A percentile compares a stretch with the other conserved stretches of the same genome.
These are phyloP conservation scores for Macroteleia sp. DNA, from an alignment of 2,888 invertebrate species.

Conservation along the genomic window DNA sequence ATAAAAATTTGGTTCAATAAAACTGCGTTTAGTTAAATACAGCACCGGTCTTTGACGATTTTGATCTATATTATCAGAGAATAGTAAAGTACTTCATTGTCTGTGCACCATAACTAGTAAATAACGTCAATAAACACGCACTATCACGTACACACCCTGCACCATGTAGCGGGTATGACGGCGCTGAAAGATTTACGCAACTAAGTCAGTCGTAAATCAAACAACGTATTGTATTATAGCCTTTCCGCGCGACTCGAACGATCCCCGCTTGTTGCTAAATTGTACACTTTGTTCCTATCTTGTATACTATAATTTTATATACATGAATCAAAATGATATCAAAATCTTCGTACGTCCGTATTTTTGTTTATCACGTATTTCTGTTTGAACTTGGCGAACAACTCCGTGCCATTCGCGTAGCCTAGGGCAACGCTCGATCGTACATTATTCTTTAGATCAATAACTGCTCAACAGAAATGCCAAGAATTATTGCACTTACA, in stretches of 20 bases:
- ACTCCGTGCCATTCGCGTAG: not conserved
- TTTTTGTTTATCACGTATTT: constrained; percentile 30
- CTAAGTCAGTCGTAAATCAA: constrained; percentile 57
- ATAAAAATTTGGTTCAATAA: no score
- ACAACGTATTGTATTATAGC: constrained; percentile 57
- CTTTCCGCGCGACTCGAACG: constrained; percentile 33
- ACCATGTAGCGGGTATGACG: constrained; percentile 34
- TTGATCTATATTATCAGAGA: no score
- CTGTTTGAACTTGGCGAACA: constrained; percentile 29
- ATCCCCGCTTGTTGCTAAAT: constrained; percentile 44
- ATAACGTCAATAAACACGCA: constrained; percentile 62
- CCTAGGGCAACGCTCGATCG: constrained; percentile 7
- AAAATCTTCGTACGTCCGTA: constrained; percentile 34
- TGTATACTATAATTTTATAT: constrained; percentile 56
- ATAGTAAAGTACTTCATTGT: constrained; percentile 41
- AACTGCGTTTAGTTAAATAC: no score
- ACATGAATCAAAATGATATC: constrained; percentile 63
- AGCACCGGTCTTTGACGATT: no score
- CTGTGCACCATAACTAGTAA: constrained; percentile 25
- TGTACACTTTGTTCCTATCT: constrained; percentile 61
- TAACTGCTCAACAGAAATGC: constrained; percentile 34
- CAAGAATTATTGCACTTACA: constrained; percentile 36
- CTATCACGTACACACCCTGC: constrained; percentile 51
- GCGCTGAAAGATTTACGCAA: constrained; percentile 64
- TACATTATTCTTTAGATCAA: constrained; percentile 40